Evolutionary conservation across 2,113 vertebrate genomes (phyloP).

Genomic region (Platichthys flesus): DNA sequence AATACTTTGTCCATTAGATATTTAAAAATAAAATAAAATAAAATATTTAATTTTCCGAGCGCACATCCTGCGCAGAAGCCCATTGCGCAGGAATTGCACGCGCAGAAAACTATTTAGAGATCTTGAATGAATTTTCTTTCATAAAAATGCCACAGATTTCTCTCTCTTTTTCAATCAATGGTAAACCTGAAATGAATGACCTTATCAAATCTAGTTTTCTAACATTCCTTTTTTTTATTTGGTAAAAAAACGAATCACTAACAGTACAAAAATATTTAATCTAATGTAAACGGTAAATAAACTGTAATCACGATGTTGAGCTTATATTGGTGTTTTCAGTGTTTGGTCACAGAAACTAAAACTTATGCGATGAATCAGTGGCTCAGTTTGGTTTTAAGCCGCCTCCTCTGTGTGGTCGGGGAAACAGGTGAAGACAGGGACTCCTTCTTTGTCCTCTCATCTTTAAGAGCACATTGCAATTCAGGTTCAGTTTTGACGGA

Average conservation of each 20-base stretch:
- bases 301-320: not conserved
- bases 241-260: not conserved
- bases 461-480: slow-evolving; percentile 27
- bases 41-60: too few species aligned
- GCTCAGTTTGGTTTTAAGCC: slow-evolving; percentile 5
- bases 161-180: not conserved
- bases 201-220: not conserved
- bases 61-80: too few species aligned
- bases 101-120: too few species aligned
- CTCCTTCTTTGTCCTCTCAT: slow-evolving; percentile 32
- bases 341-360: not conserved
- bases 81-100: too few species aligned
- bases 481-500: slow-evolving; percentile 32
- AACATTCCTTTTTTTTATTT: slow-evolving; percentile 33
- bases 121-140: not conserved
- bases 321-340: slow-evolving; percentile 3
- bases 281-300: slow-evolving; percentile 4
- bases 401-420: slow-evolving; percentile 14
- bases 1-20: too few species aligned
- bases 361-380: not conserved
- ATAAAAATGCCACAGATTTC: not conserved
- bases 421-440: not conserved
- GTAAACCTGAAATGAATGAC: not conserved
- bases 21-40: too few species aligned
- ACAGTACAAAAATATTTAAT: slow-evolving; percentile 30